A percentile compares a stretch with the other conserved stretches of the same genome.
Conservation (phyloP, 2,113 vertebrate species). For the Leptobrachium ailaonicum region DNA sequence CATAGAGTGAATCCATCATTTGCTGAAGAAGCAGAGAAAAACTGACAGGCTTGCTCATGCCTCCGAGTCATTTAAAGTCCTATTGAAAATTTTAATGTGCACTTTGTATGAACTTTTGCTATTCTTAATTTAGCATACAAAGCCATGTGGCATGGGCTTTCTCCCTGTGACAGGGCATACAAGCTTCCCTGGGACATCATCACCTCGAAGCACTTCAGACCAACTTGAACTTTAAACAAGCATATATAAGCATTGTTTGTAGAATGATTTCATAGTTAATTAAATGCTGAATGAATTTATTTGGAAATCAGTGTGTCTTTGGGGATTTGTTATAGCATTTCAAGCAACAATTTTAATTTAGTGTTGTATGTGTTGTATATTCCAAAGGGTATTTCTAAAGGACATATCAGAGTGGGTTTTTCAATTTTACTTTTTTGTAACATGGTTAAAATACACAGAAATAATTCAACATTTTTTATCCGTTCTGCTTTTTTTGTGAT, state of each 20-base stretch:
- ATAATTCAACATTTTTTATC: no score
- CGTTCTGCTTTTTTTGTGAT: no score
- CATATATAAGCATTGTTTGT: constrained; percentile 52
- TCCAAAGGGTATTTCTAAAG: constrained; percentile 10
- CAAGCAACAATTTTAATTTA: constrained; percentile 56
- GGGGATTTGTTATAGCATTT: constrained; percentile 56
- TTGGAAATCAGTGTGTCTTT: constrained; percentile 53
- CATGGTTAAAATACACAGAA: no score
- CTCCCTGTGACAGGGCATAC: constrained; percentile 60
- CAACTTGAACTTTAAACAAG: constrained; percentile 63
- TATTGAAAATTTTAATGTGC: constrained; percentile 86
- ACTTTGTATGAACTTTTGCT: constrained; percentile 83
- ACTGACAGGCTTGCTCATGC: constrained; percentile 86
- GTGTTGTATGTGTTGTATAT: constrained; percentile 51
- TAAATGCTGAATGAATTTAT: constrained; percentile 63
- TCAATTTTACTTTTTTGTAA: background rate
- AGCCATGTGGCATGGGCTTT: constrained; percentile 62
- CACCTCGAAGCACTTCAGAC: constrained; percentile 58
- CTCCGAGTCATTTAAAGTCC: constrained; percentile 84
- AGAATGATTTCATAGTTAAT: constrained; percentile 66
- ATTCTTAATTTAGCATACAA: constrained; percentile 71
- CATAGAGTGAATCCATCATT: constrained; percentile 70
- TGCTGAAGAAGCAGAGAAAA: constrained; percentile 73
- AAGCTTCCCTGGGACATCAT: constrained; percentile 58
- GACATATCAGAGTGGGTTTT: background rate